These are phyloP conservation scores for Melipona quadrifasciata DNA, from an alignment of 1,140 invertebrate species.

Conservation along the genomic window DNA sequence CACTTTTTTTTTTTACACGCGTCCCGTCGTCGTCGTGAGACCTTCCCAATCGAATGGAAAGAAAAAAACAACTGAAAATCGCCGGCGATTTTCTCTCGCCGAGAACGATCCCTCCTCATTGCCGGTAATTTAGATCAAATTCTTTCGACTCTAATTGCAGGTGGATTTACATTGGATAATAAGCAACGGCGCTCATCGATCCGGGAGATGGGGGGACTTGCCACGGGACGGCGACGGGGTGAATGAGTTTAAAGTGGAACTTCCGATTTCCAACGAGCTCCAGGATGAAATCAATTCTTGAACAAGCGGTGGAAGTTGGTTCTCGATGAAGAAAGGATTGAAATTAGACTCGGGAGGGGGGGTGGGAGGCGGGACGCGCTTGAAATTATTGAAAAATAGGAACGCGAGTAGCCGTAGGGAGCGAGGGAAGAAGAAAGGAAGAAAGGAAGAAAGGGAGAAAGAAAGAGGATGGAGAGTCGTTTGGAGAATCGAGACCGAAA, in stretches of 20 bases:
- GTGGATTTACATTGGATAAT: not conserved
- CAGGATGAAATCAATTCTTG: slow-evolving; percentile 41
- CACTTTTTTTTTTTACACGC: not conserved
- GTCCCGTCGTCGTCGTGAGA: no score
- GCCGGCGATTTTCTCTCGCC: no score
- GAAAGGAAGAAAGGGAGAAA: no score
- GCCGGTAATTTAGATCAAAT: no score
- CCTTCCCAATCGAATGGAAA: no score
- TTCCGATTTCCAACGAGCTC: slow-evolving; percentile 43
- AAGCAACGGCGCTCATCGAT: slow-evolving; percentile 6
- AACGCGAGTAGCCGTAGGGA: not conserved
- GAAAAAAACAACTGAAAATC: no score
- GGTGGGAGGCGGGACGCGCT: not conserved
- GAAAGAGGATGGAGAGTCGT: slow-evolving; percentile 31
- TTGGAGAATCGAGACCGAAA: slow-evolving; percentile 50
- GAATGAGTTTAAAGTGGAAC: slow-evolving; percentile 45
- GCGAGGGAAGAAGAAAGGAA: not conserved
- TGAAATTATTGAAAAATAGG: slow-evolving; percentile 49
- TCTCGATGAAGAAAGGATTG: slow-evolving; percentile 21
- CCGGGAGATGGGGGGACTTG: not conserved
- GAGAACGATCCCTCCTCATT: no score
- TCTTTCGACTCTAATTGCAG: not conserved
- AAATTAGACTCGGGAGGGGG: slow-evolving; percentile 15
- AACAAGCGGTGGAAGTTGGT: slow-evolving; percentile 25
- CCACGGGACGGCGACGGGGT: not conserved